Conservation (phyloP, 1,140 invertebrate species). For the Drosophila orena region DNA sequence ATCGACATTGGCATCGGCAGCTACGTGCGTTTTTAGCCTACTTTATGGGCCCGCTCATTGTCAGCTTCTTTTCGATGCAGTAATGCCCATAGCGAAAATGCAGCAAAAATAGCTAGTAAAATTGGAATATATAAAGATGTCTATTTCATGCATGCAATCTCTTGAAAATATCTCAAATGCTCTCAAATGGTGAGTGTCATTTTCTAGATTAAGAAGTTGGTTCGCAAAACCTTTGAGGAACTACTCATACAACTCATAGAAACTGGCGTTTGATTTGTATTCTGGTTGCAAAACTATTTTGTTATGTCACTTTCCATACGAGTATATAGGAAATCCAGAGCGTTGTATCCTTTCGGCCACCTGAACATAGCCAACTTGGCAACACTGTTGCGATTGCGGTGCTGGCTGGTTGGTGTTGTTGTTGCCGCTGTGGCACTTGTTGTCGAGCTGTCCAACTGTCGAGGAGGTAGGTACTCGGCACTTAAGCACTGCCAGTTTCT, state of each 20-base stretch:
- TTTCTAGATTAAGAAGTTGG: too few species aligned
- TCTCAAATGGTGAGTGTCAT: too few species aligned
- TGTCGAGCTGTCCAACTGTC: slow-evolving; percentile 63
- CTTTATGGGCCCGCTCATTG: slow-evolving; percentile 73
- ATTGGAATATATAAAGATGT: too few species aligned
- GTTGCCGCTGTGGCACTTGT: slow-evolving; percentile 51
- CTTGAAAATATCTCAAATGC: too few species aligned
- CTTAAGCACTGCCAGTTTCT: slow-evolving; percentile 72
- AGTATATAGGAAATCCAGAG: too few species aligned
- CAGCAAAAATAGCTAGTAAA: not conserved
- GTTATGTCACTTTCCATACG: too few species aligned
- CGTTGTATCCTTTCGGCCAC: too few species aligned
- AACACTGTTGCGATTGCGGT: slow-evolving; percentile 29
- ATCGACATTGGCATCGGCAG: slow-evolving; percentile 9
- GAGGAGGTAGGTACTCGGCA: slow-evolving; percentile 58
- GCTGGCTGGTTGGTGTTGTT: slow-evolving; percentile 15
- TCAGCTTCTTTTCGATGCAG: slow-evolving; percentile 41
- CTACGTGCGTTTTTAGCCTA: slow-evolving; percentile 65
- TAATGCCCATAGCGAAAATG: not conserved
- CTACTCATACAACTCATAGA: too few species aligned
- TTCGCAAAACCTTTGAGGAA: too few species aligned
- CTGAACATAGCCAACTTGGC: slow-evolving; percentile 10
- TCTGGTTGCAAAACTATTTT: too few species aligned
- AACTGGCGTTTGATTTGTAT: too few species aligned
- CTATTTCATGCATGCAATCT: too few species aligned